phyloP scores from a whole-genome alignment of 2,797 vertebrate species.

The Brachymystax lenok region DNA sequence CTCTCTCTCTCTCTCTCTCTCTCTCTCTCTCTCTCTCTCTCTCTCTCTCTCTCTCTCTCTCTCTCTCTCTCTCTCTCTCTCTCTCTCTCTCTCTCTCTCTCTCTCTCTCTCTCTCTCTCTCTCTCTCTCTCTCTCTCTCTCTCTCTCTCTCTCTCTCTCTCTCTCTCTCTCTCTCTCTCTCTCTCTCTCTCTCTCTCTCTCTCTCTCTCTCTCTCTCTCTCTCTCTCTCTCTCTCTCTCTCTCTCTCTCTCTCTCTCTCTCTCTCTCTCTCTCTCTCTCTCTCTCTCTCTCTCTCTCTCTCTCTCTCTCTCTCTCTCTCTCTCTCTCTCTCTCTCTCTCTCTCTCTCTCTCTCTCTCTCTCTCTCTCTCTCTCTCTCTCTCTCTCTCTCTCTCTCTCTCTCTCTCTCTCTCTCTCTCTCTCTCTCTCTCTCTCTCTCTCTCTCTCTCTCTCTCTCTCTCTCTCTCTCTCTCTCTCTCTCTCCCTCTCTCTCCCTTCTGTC shows the following conservation, averaged over 20 bases:
- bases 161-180: conserved; percentile 2
- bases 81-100: conserved; percentile 14
- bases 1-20: conserved; percentile 1
- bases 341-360: conserved; percentile 10
- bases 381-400: conserved; percentile 7
- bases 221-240: conserved; percentile 14
- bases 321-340: conserved; percentile 19
- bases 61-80: neutral
- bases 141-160: conserved; percentile 14
- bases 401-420: neutral
- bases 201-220: neutral
- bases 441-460: conserved; percentile 6
- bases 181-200: conserved; percentile 8
- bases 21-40: neutral
- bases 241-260: conserved; percentile 10
- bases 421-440: conserved; percentile 17
- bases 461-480: conserved; percentile 1
- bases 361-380: conserved; percentile 3
- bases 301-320: neutral
- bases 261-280: conserved; percentile 7
- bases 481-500: conserved; percentile 12
- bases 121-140: conserved; percentile 6
- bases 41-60: neutral
- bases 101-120: conserved; percentile 7
- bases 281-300: conserved; percentile 8